Evolutionary conservation across 2,888 invertebrate genomes (phyloP).

Genomic region (Xanthia togata): DNA sequence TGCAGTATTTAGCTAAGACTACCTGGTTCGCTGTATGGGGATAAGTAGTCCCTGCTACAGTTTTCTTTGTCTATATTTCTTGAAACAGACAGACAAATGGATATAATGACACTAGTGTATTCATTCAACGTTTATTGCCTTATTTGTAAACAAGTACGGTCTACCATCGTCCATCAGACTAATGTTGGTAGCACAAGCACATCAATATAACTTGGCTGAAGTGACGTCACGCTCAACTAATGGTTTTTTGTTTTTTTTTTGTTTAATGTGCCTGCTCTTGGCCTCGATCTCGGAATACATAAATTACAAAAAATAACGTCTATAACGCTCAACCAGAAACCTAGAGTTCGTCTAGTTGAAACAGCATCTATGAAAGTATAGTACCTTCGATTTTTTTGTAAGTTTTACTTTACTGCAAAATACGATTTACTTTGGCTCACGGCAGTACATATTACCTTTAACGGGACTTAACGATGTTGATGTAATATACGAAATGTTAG

Average conservation of each 20-base stretch:
- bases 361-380: not conserved
- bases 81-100: not conserved
- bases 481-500: not conserved
- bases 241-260: too few species aligned
- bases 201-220: not conserved
- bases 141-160: not conserved
- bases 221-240: not conserved
- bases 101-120: not conserved
- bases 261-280: too few species aligned
- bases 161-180: not conserved
- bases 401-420: not conserved
- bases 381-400: not conserved
- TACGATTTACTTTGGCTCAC: not conserved
- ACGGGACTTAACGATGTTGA: not conserved
- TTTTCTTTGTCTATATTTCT: not conserved
- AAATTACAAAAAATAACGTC: not conserved
- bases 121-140: not conserved
- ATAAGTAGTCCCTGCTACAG: slow-evolving; percentile 3
- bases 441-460: not conserved
- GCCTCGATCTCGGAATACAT: too few species aligned
- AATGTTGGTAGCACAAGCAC: not conserved
- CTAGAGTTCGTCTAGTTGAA: not conserved
- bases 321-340: not conserved
- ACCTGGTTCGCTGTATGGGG: slow-evolving; percentile 35
- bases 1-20: slow-evolving; percentile 20